Evolutionary conservation across 2,797 vertebrate species (phyloP), one percentile per base, ranked within the genome.

Genomic region (Acomys russatus): DNA sequence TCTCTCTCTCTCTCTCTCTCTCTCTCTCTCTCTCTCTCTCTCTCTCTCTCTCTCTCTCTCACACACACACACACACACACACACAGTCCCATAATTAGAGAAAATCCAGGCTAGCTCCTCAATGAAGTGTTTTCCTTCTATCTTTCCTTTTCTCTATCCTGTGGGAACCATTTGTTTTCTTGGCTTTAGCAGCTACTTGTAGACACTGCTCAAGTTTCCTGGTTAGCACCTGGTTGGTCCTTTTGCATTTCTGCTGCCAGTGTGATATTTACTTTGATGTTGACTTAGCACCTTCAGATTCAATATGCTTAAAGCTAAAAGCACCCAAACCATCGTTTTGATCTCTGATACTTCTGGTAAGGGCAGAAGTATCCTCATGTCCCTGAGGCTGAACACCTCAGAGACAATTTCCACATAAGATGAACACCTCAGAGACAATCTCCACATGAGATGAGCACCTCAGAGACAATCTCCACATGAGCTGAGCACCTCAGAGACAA

Each of bases 221-320:
- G 59, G 79, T 96, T 83, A 71, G 64, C 71, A 76, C 22, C 35
- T 23, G 28, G 22, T 33, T 92, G 56, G 9, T 30, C 94, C 12
- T 95, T 33, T 71, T 85, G 56, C 20, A 61, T 94, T 94, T 93
- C 73, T 94, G 54, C 18, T 82, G 44, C 92, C 54, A 95, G 1
- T 35, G n/a, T 28, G 22, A 63, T 23, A 38, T 28, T 61, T 30
- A 38, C 56, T 94, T 94, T 59, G 44, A 80, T 84, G 15, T 28
- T 88, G 64, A 90, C 38, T 61, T 90, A 90, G 25, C 61, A 90
- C 38, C 74, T 93, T 64, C 7, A 79, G 20, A 91, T 33, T 93
- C 63, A 82, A 90, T 14, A 73, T 88, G 70, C 35, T 86, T 61
- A 91, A 77, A 95, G 70, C 33, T 93, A 28, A 95, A 90, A 83